These are phyloP conservation scores for Isurus oxyrinchus DNA, from an alignment of 2,113 vertebrate species.

Conservation along the genomic window DNA sequence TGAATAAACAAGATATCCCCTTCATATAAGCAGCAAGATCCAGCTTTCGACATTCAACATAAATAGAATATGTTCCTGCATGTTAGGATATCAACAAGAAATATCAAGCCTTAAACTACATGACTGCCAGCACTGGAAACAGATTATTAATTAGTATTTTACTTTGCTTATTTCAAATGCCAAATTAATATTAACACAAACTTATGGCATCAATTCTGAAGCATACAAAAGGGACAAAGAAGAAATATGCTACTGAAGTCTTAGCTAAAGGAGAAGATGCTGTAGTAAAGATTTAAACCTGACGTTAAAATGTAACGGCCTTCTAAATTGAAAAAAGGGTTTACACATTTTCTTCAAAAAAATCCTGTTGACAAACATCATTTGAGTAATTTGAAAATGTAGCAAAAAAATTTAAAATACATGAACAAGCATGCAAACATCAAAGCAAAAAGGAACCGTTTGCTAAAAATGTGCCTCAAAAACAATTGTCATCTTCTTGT, in stretches of 20 bases:
- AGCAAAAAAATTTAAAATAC: background rate
- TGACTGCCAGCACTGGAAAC: background rate
- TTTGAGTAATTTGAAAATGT: background rate
- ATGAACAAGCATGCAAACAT: background rate
- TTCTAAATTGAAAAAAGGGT: background rate
- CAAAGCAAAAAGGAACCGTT: background rate
- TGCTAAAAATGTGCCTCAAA: background rate
- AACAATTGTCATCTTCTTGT: background rate
- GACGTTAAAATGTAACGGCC: background rate
- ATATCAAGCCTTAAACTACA: background rate
- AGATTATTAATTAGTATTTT: background rate
- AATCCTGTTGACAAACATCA: background rate
- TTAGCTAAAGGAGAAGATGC: background rate
- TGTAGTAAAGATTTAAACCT: background rate
- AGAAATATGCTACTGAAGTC: background rate
- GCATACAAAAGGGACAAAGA: too few species aligned
- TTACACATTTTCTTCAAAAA: background rate
- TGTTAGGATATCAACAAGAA: background rate
- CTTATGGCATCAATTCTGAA: background rate
- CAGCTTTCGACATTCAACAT: background rate
- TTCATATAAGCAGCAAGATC: background rate
- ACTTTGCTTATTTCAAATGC: background rate
- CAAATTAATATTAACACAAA: background rate
- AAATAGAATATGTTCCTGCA: background rate
- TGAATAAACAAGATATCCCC: background rate